Percentiles rank a stretch among this genome's conserved stretches.
Evolutionary conservation across 2,797 vertebrate species (phyloP).

Genomic region (Manis crassicaudata): DNA sequence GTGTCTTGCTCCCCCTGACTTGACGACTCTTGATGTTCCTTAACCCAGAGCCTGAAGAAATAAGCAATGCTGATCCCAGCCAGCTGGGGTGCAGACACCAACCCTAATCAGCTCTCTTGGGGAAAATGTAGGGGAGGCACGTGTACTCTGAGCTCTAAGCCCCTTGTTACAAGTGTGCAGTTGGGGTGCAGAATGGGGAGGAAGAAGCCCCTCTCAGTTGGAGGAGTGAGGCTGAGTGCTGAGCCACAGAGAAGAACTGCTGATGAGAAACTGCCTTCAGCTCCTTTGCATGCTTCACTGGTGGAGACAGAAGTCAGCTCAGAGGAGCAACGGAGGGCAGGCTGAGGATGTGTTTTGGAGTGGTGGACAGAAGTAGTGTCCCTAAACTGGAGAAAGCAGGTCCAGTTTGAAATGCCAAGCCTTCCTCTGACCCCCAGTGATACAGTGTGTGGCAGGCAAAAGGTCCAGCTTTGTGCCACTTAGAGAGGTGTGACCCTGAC

Average conservation of each 20-base stretch:
- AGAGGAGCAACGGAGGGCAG: no score
- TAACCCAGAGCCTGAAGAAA: conserved; percentile 6
- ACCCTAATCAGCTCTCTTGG: neutral
- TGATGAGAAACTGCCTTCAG: neutral
- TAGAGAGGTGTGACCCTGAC: neutral
- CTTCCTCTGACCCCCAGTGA: neutral
- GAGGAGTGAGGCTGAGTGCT: neutral
- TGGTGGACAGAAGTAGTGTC: neutral
- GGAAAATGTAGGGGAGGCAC: neutral
- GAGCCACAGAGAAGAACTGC: neutral
- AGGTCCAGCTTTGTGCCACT: neutral
- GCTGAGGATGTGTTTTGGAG: neutral
- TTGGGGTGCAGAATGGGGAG: neutral
- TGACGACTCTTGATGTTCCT: neutral
- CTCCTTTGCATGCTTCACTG: neutral
- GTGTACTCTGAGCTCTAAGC: neutral
- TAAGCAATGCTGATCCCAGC: neutral
- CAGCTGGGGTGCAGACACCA: neutral
- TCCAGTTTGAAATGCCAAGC: neutral
- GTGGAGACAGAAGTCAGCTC: neutral
- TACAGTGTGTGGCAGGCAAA: neutral
- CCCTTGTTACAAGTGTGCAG: neutral
- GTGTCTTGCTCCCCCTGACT: neutral
- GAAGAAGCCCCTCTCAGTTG: neutral
- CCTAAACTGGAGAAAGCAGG: neutral